Evolutionary conservation across 2,113 vertebrate genomes (phyloP), one percentile per base, ranked within the genome.

Genomic region (Rafetus swinhoei): DNA sequence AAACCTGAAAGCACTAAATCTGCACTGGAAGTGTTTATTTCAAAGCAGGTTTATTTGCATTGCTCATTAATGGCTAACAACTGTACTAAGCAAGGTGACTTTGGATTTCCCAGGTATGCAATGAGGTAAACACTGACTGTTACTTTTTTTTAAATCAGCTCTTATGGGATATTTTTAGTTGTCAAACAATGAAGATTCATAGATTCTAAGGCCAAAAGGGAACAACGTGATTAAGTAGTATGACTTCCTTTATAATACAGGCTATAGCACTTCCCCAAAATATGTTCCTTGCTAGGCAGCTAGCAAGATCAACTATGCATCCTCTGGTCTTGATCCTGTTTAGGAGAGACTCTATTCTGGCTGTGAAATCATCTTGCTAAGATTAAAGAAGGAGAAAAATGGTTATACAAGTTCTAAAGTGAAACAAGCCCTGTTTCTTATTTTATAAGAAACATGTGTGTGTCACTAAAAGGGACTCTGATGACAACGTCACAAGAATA

Each of bases 281-380:
- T 72, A 21, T n/a, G 12, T 0, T 92, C 74, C 39, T 77, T 0
- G 4, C 85, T 76, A 39, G 55, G 21, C 79, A 80, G n/a, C 87
- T 94, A 82, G 45, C 76, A 88, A 82, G 79, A 81, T 74, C 80
- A 69, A 50, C 25, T 86, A 21, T 32, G 21, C 92, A 92, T 90
- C 88, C 90, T 76, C 93, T 93, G 35, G 35, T 95, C 45, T 32
- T 22, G 93, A 39, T 82, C 93, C 55, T 80, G 52, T 84, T 95
- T 87, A 85, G 11, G 56, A 88, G 65, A 11, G 1, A 29, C 27
- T 35, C 25, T 79, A 45, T 22, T 55, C 52, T 29, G 45, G 7
- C 22, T 85, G 39, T 57, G 8, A 90, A 90, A 80, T 91, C 29
- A 55, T 13, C 56, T 93, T 89, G 60, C 29, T 72, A 77, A 60